These are phyloP conservation scores for Himalopsyche phryganea DNA, from an alignment of 1,140 invertebrate genomes.

Conservation along the genomic window DNA sequence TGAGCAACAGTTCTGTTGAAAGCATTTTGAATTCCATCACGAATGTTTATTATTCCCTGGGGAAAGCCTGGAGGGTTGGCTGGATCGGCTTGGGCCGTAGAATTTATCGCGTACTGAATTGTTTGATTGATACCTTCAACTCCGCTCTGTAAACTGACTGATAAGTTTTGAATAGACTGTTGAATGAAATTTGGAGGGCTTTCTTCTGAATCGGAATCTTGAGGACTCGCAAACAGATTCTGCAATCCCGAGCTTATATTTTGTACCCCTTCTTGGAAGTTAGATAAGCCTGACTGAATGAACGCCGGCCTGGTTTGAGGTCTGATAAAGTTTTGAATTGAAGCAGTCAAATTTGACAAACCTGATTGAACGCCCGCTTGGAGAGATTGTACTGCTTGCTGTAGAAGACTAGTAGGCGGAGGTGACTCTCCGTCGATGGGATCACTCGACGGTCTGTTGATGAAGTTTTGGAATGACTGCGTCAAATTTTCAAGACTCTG, in stretches of 20 bases:
- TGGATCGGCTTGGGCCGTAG: neutral
- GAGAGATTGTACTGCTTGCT: constrained; percentile 21
- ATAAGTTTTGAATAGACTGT: constrained; percentile 21
- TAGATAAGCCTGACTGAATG: constrained; percentile 14
- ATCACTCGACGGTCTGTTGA: constrained; percentile 7
- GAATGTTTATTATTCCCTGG: constrained; percentile 12
- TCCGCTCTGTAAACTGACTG: constrained; percentile 12
- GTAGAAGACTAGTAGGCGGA: constrained; percentile 11
- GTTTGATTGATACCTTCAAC: constrained; percentile 26
- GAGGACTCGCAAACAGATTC: neutral
- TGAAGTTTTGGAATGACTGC: constrained; percentile 15
- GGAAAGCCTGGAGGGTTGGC: constrained; percentile 6
- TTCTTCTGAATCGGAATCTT: neutral
- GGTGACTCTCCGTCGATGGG: neutral
- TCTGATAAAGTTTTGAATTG: constrained; percentile 12
- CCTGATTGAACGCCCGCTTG: constrained; percentile 11
- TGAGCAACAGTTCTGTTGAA: neutral
- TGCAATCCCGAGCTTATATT: constrained; percentile 10
- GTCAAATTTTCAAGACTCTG: neutral
- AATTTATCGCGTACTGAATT: constrained; percentile 27
- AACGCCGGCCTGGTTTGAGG: constrained; percentile 5
- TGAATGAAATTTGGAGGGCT: constrained; percentile 7
- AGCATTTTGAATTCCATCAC: constrained; percentile 8
- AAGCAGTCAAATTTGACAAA: constrained; percentile 17
- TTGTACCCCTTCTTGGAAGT: constrained; percentile 7